A percentile compares a stretch with the other conserved stretches of the same genome.
Conservation (phyloP, 2,888 invertebrate genomes). For the Agrochola circellaris region DNA sequence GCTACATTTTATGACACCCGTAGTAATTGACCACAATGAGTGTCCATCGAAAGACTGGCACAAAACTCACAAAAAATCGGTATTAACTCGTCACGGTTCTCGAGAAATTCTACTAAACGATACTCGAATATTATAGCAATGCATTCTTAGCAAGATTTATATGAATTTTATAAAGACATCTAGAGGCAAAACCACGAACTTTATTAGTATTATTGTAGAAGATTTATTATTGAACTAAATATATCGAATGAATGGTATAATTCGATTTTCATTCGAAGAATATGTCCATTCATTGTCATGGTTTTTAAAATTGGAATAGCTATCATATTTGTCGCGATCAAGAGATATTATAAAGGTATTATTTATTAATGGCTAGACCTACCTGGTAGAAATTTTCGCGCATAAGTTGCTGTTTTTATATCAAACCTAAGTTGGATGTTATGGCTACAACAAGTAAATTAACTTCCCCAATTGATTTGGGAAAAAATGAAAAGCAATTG, state of each 20-base stretch:
- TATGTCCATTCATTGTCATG: slow-evolving; percentile 48
- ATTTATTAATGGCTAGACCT: slow-evolving; percentile 1
- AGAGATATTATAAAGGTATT: too few relatives aligned
- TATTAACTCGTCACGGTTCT: slow-evolving; percentile 83
- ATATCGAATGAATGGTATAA: slow-evolving; percentile 56
- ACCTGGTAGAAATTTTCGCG: background rate
- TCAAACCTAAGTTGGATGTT: background rate
- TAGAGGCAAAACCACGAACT: slow-evolving; percentile 71
- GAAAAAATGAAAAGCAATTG: background rate
- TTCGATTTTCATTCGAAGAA: slow-evolving; percentile 61
- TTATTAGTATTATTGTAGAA: slow-evolving; percentile 61
- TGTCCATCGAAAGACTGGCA: slow-evolving; percentile 73
- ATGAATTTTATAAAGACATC: slow-evolving; percentile 84
- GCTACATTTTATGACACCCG: slow-evolving; percentile 83
- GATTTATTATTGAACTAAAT: slow-evolving; percentile 66
- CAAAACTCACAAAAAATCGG: slow-evolving; percentile 69
- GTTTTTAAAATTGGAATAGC: slow-evolving; percentile 50
- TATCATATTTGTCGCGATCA: slow-evolving; percentile 32
- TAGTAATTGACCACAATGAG: slow-evolving; percentile 85
- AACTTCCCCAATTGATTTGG: background rate
- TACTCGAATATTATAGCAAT: slow-evolving; percentile 69
- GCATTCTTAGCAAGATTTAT: slow-evolving; percentile 79
- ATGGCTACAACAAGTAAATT: background rate
- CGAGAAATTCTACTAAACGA: slow-evolving; percentile 74
- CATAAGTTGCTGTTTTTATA: background rate